Base-by-base conservation (phyloP, 2,113 vertebrate species). In the Sprattus sprattus region DNA sequence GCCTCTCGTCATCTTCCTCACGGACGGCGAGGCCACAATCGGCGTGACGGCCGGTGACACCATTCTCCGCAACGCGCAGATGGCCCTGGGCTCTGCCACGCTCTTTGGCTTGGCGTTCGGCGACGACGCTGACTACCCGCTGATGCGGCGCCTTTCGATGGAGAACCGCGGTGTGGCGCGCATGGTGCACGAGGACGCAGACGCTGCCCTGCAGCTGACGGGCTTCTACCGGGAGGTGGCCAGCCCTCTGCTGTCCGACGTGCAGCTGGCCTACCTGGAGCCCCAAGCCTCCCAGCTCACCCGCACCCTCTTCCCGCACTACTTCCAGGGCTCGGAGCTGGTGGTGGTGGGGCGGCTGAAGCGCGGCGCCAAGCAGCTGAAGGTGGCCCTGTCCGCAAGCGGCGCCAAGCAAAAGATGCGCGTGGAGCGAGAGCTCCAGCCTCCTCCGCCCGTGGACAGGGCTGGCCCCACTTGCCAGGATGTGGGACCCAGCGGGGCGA, bases 71-170 rank as follows among this genome's bases (percentile, higher is more conserved):
- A 96, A 96, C 4, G 92, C 95, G 39, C 93, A 85, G 82, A 93
- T 91, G 84, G 95, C 93, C 3, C 84, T 96, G 83, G 94, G 95
- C 49, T 91, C 90, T 0, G 88, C 93, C 32, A 95, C 95, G 4
- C 93, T 97, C 32, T 97, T 97, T 18, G 95, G 95, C 80, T 89
- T 97, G 9, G 96, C 95, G 49, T 97, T 97, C 44, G 96, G 96
- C 0, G 95, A 96, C 9, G 96, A 97, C 8, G 95, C 96, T 0
- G 95, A 97, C 90, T 95, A 95, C 83, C 92, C 94, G 0, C 92
- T 97, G 4, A 89, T 97, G 32, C 91, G 91, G 39, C 91, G 92
- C 2, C 91, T 97, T 81, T 94, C 96, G 0, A 83, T 96, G 88
- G 96, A 97, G 81, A 97, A 96, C 91, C 91, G 92, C 0, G 95